These are phyloP conservation scores for Sebastes hubbsi DNA, from an alignment of 2,797 vertebrate genomes.

Conservation along the genomic window DNA sequence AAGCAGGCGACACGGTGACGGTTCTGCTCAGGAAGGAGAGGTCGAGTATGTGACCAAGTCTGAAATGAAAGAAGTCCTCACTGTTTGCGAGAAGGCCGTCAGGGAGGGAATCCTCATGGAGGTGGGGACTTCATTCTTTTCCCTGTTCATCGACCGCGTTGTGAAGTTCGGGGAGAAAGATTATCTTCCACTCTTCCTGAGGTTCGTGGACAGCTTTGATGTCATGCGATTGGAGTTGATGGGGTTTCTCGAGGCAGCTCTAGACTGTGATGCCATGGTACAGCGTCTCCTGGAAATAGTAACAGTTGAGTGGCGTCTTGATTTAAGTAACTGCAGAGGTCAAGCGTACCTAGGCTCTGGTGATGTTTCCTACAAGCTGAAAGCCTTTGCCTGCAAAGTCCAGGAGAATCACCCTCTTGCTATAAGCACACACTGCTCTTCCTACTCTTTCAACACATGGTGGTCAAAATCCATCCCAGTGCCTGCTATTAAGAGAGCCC, in stretches of 20 bases:
- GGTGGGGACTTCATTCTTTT: slow-evolving; percentile 83
- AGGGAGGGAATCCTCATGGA: slow-evolving; percentile 81
- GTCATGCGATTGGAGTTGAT: slow-evolving; percentile 85
- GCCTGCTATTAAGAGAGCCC: slow-evolving; percentile 78
- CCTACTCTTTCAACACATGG: slow-evolving; percentile 87
- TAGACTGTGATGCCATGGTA: slow-evolving; percentile 80
- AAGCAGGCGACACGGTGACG: slow-evolving; percentile 57
- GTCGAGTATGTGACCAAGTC: slow-evolving; percentile 86
- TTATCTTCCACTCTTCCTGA: slow-evolving; percentile 82
- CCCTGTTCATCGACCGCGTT: slow-evolving; percentile 84
- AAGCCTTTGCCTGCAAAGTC: slow-evolving; percentile 86
- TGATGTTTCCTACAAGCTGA: slow-evolving; percentile 84
- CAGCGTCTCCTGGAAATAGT: slow-evolving; percentile 77
- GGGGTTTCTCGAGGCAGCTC: slow-evolving; percentile 82
- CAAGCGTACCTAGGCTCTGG: slow-evolving; percentile 86
- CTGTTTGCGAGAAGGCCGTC: slow-evolving; percentile 82
- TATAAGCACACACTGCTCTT: slow-evolving; percentile 86
- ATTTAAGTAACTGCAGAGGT: slow-evolving; percentile 84
- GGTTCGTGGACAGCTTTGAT: slow-evolving; percentile 87
- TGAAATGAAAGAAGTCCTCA: slow-evolving; percentile 87
- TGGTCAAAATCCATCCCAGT: slow-evolving; percentile 86
- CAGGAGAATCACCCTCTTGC: slow-evolving; percentile 86
- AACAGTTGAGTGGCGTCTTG: slow-evolving; percentile 80
- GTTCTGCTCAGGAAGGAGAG: slow-evolving; percentile 72
- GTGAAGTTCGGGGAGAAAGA: slow-evolving; percentile 78